Conservation (phyloP, 2,888 invertebrate species). For the Ptilodon capucinus region DNA sequence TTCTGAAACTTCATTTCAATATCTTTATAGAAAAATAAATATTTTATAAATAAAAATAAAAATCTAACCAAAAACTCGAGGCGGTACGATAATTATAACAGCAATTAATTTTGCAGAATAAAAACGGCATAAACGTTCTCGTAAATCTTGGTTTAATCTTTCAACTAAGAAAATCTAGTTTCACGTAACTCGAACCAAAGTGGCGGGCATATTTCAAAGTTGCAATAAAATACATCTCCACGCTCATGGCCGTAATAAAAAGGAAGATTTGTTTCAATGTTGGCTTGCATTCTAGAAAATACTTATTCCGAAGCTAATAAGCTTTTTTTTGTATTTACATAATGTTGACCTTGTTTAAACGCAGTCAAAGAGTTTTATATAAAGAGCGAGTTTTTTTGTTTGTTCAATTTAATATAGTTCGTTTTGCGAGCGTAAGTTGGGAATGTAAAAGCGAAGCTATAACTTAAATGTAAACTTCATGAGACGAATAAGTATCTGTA, state of each 20-base stretch:
- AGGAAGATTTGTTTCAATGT: slow-evolving; percentile 36
- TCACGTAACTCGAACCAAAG: slow-evolving; percentile 30
- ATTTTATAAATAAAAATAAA: too few species aligned
- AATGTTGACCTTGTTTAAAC: slow-evolving; percentile 26
- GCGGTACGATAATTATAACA: not conserved
- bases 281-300: slow-evolving; percentile 28
- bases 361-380: slow-evolving; percentile 6
- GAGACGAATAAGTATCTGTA: not conserved
- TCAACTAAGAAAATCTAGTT: slow-evolving; percentile 30
- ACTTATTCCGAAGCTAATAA: slow-evolving; percentile 22
- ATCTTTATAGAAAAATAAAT: too few species aligned
- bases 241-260: slow-evolving; percentile 41
- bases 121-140: slow-evolving; percentile 14
- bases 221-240: slow-evolving; percentile 40
- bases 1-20: too few species aligned
- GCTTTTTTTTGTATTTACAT: slow-evolving; percentile 22
- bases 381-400: not conserved
- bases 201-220: slow-evolving; percentile 35
- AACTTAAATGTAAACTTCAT: not conserved
- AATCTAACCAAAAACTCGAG: too few species aligned
- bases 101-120: slow-evolving; percentile 1
- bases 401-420: not conserved
- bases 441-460: not conserved
- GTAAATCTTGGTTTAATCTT: slow-evolving; percentile 17
- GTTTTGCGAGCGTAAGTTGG: not conserved